These are phyloP conservation scores for Megaptera novaeangliae DNA, from an alignment of 2,113 vertebrate genomes.

Conservation along the genomic window DNA sequence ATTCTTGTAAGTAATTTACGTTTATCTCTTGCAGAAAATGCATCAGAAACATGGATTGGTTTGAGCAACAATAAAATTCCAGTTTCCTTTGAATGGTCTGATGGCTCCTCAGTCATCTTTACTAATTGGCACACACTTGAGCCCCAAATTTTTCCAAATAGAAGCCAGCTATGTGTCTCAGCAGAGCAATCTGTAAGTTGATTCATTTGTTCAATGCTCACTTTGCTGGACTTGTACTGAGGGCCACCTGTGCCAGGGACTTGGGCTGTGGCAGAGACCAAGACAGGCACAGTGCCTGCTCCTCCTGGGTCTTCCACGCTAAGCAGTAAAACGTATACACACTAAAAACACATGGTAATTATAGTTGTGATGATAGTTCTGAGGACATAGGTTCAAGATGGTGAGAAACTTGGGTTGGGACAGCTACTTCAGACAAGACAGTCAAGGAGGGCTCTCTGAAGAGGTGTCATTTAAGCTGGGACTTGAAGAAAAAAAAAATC, in stretches of 20 bases:
- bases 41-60: constrained; percentile 90
- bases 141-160: constrained; percentile 80
- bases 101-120: constrained; percentile 84
- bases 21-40: constrained; percentile 80
- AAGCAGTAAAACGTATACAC: neutral
- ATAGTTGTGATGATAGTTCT: neutral
- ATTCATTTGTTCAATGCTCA: neutral
- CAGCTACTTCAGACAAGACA: neutral
- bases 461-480: neutral
- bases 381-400: neutral
- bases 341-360: neutral
- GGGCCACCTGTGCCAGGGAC: neutral
- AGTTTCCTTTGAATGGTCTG: constrained; percentile 88
- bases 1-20: constrained; percentile 1
- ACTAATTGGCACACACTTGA: constrained; percentile 90
- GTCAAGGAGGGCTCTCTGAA: neutral
- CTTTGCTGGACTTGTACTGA: neutral
- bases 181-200: constrained; percentile 85
- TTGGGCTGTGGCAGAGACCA: neutral
- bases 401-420: neutral
- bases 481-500: neutral
- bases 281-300: neutral
- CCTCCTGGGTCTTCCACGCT: neutral
- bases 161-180: constrained; percentile 84
- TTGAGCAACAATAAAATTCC: constrained; percentile 81